Percentiles rank a stretch among this genome's conserved stretches.
These are phyloP conservation scores for Apis florea DNA, from an alignment of 1,140 invertebrate species.

Conservation along the genomic window DNA sequence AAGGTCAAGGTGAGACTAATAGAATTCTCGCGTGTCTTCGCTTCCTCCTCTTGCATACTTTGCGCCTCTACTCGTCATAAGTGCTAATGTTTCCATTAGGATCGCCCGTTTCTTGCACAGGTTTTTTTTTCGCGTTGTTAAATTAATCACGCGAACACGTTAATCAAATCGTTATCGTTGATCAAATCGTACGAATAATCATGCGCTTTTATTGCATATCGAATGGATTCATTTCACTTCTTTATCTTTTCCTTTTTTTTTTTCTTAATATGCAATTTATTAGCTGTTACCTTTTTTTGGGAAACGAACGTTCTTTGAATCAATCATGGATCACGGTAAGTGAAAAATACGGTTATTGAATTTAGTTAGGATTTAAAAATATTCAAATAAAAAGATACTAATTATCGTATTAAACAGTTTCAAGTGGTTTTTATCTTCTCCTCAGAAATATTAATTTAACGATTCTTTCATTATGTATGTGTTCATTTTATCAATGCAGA, in stretches of 20 bases:
- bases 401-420: too few species aligned
- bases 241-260: not conserved
- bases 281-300: not conserved
- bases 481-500: not conserved
- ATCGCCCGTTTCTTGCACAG: not conserved
- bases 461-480: too few species aligned
- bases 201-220: not conserved
- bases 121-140: not conserved
- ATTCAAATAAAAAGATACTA: too few species aligned
- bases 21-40: conserved; percentile 33
- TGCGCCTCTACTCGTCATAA: not conserved
- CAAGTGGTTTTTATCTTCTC: too few species aligned
- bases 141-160: too few species aligned
- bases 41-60: not conserved
- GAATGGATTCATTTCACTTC: not conserved
- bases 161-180: not conserved
- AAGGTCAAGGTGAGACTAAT: conserved; percentile 69
- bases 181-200: not conserved
- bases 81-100: too few species aligned
- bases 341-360: not conserved
- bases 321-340: not conserved
- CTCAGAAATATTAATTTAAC: too few species aligned
- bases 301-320: not conserved
- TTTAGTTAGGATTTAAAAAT: too few species aligned
- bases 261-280: not conserved